Percentiles rank a stretch among this genome's conserved stretches.
These are phyloP conservation scores for Watsonalla cultraria DNA, from an alignment of 2,888 invertebrate genomes.

Conservation along the genomic window DNA sequence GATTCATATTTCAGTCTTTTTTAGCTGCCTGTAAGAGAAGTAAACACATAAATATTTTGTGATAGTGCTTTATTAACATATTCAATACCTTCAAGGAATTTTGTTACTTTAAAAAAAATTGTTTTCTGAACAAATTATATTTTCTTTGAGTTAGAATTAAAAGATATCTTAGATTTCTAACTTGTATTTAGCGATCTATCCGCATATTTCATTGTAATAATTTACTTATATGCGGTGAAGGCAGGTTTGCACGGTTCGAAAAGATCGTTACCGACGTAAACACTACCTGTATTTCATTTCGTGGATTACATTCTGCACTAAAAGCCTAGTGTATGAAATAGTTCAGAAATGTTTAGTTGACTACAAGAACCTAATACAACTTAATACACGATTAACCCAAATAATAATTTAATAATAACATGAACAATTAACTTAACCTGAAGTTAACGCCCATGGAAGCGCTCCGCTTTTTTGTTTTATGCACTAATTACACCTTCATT, in stretches of 20 bases:
- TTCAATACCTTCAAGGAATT: too few relatives aligned
- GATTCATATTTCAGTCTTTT: conserved; percentile 69
- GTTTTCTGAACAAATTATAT: not conserved
- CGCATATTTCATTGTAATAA: too few relatives aligned
- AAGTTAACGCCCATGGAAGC: conserved; percentile 74
- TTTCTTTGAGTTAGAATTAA: too few relatives aligned
- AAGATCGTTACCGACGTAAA: conserved; percentile 27
- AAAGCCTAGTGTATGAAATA: not conserved
- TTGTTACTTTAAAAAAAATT: too few relatives aligned
- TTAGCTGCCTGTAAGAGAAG: conserved; percentile 40
- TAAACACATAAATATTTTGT: conserved; percentile 1
- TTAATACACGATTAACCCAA: conserved; percentile 39
- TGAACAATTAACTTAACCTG: conserved; percentile 58
- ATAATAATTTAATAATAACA: conserved; percentile 69
- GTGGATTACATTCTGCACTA: not conserved
- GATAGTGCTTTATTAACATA: not conserved
- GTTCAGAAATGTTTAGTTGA: not conserved
- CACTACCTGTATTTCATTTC: conserved; percentile 13
- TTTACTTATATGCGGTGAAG: not conserved
- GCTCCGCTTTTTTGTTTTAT: conserved; percentile 36
- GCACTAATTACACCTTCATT: conserved; percentile 30
- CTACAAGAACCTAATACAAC: conserved; percentile 12
- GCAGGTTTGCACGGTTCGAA: conserved; percentile 4
- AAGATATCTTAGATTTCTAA: too few relatives aligned
- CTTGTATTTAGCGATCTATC: too few relatives aligned